phyloP scores from a whole-genome alignment of 1,140 invertebrate species.

The Lysiphlebus fabarum region DNA sequence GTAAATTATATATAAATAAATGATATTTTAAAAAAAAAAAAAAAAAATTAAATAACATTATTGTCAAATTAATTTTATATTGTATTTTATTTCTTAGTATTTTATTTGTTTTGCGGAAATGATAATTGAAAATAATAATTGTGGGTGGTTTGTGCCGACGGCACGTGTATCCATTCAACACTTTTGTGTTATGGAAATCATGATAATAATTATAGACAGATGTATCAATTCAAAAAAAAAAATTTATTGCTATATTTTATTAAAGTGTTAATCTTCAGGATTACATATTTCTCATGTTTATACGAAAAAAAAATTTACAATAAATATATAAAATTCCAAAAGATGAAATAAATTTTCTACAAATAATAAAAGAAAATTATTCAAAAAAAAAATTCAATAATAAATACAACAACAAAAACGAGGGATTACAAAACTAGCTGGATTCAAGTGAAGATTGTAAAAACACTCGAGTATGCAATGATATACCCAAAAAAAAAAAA shows the following conservation, averaged over 20 bases:
- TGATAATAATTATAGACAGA: slow-evolving; percentile 35
- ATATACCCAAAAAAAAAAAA: no score
- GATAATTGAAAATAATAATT: slow-evolving; percentile 23
- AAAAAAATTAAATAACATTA: background rate
- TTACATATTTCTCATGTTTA: slow-evolving; percentile 40
- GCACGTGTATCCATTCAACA: slow-evolving; percentile 20
- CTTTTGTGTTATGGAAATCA: background rate
- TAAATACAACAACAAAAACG: slow-evolving; percentile 11
- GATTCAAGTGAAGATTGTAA: no score
- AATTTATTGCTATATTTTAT: slow-evolving; percentile 21
- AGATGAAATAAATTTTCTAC: background rate
- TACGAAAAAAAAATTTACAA: background rate
- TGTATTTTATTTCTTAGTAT: background rate
- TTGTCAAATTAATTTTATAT: slow-evolving; percentile 11
- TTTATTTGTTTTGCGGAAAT: slow-evolving; percentile 44
- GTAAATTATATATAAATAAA: slow-evolving; percentile 52
- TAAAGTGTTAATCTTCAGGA: slow-evolving; percentile 40
- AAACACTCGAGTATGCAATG: no score
- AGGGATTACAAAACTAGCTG: no score
- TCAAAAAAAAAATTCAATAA: background rate
- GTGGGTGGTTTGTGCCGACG: slow-evolving; percentile 35
- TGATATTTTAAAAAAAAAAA: slow-evolving; percentile 46
- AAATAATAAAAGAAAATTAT: no score
- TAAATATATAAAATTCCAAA: background rate
- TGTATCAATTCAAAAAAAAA: slow-evolving; percentile 40